These are phyloP conservation scores for Halisarca cf. caerulea DNA, from an alignment of 37 sponge, comb jelly and placozoan genomes.

Conservation along the genomic window DNA sequence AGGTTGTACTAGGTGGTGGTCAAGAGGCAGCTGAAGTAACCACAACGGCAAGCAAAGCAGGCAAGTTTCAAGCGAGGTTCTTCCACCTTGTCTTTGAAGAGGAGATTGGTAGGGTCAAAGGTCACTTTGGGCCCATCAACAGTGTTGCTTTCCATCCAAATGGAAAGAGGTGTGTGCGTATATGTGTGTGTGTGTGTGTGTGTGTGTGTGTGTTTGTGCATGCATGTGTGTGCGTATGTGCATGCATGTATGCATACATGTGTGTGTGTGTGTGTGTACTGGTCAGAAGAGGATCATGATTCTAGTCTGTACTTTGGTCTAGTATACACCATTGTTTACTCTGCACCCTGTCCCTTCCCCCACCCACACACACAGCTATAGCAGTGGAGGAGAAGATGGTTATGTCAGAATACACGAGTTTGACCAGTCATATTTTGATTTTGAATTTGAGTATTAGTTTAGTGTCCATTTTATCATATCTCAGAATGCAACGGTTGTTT, in stretches of 20 bases:
- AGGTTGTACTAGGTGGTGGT: constrained; percentile 97
- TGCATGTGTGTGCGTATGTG: too few relatives aligned
- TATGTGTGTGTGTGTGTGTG: neutral
- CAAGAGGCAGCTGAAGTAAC: constrained; percentile 99
- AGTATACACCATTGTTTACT: too few relatives aligned
- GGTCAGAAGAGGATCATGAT: too few relatives aligned
- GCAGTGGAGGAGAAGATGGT: constrained; percentile 99
- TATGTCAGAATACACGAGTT: constrained; percentile 95
- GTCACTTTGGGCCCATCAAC: constrained; percentile 99
- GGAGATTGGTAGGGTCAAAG: constrained; percentile 99
- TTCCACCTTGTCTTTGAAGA: constrained; percentile 96
- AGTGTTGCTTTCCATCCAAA: constrained; percentile 92
- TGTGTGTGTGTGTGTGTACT: too few relatives aligned
- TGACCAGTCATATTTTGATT: constrained; percentile 93
- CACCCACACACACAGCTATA: constrained; percentile 74
- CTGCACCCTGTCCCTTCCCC: neutral
- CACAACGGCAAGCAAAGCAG: constrained; percentile 86
- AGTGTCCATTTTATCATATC: too few relatives aligned
- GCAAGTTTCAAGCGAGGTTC: constrained; percentile 97
- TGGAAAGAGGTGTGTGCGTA: constrained; percentile 80
- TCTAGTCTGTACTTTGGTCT: too few relatives aligned
- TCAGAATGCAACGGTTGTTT: too few relatives aligned
- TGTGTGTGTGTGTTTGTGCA: too few relatives aligned
- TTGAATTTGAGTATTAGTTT: constrained; percentile 79
- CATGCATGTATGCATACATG: too few relatives aligned